A percentile compares a stretch with the other conserved stretches of the same genome.
phyloP scores from a whole-genome alignment of 2,888 invertebrate species.

The Eutolmus rufibarbis region DNA sequence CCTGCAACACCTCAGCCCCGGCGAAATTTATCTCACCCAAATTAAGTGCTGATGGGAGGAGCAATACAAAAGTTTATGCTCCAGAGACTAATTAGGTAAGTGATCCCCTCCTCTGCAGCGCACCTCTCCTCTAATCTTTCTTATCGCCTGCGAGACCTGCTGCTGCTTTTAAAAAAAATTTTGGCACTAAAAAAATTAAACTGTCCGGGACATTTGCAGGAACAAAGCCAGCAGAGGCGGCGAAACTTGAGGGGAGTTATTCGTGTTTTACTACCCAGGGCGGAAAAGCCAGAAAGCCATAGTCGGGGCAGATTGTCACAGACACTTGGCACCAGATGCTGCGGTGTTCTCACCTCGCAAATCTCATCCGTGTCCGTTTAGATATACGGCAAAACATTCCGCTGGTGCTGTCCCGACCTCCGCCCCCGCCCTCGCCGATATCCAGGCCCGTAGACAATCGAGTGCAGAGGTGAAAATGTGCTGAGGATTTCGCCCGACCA shows the following conservation, averaged over 20 bases:
- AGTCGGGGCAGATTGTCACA: conserved; percentile 40
- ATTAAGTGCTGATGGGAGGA: conserved; percentile 32
- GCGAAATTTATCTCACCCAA: conserved; percentile 34
- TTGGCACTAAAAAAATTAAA: conserved; percentile 36
- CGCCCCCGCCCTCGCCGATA: not conserved
- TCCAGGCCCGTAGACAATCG: not conserved
- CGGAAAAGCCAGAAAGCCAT: conserved; percentile 27
- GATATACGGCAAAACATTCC: conserved; percentile 39
- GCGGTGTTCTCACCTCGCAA: conserved; percentile 41
- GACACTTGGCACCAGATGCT: conserved; percentile 43
- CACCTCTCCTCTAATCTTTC: conserved; percentile 32
- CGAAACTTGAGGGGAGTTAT: conserved; percentile 18
- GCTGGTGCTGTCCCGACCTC: not conserved
- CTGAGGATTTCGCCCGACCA: conserved; percentile 19
- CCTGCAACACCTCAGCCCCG: conserved; percentile 37
- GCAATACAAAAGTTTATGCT: conserved; percentile 40
- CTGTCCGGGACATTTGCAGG: not conserved
- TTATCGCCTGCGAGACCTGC: conserved; percentile 19
- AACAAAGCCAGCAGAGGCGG: not conserved
- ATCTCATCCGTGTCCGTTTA: conserved; percentile 40
- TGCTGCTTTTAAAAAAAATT: conserved; percentile 23
- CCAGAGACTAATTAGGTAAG: conserved; percentile 41
- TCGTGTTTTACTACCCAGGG: conserved; percentile 34
- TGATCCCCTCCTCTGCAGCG: conserved; percentile 6
- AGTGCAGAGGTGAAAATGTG: conserved; percentile 34